phyloP scores from a whole-genome alignment of 2,113 vertebrate species.

The Bombycilla garrulus region DNA sequence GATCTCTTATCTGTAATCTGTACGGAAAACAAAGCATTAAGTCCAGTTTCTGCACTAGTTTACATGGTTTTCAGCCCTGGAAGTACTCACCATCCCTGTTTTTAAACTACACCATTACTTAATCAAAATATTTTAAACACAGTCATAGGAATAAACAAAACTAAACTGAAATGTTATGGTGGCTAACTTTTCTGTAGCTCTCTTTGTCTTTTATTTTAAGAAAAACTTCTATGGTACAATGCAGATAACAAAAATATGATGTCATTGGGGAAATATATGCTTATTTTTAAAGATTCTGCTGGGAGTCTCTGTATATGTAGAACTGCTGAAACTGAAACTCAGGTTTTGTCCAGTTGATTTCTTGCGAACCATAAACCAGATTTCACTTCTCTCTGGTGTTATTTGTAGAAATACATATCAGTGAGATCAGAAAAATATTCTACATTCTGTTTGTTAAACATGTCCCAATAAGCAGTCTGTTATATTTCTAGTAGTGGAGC shows the following conservation, averaged over 20 bases:
- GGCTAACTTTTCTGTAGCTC: constrained; percentile 47
- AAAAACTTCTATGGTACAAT: constrained; percentile 37
- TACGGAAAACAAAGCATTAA: background rate
- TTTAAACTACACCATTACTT: constrained; percentile 18
- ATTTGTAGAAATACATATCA: constrained; percentile 73
- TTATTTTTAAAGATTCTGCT: constrained; percentile 83
- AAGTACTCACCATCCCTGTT: background rate
- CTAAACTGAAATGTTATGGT: constrained; percentile 19
- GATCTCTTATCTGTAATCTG: background rate
- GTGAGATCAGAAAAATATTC: constrained; percentile 77
- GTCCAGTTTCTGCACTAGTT: background rate
- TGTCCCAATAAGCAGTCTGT: constrained; percentile 75
- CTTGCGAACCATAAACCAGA: constrained; percentile 80
- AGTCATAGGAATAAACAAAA: constrained; percentile 32
- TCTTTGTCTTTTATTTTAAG: constrained; percentile 53
- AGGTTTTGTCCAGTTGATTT: constrained; percentile 79
- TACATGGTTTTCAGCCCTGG: background rate
- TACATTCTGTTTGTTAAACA: constrained; percentile 68
- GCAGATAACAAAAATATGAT: constrained; percentile 69
- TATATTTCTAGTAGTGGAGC: constrained; percentile 73
- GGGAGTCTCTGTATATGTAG: constrained; percentile 77
- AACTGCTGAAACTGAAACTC: constrained; percentile 67
- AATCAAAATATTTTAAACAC: constrained; percentile 45
- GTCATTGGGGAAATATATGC: constrained; percentile 71
- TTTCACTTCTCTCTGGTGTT: constrained; percentile 73